Evolutionary conservation across 2,113 vertebrate genomes (phyloP).

Genomic region (Strigops habroptila): DNA sequence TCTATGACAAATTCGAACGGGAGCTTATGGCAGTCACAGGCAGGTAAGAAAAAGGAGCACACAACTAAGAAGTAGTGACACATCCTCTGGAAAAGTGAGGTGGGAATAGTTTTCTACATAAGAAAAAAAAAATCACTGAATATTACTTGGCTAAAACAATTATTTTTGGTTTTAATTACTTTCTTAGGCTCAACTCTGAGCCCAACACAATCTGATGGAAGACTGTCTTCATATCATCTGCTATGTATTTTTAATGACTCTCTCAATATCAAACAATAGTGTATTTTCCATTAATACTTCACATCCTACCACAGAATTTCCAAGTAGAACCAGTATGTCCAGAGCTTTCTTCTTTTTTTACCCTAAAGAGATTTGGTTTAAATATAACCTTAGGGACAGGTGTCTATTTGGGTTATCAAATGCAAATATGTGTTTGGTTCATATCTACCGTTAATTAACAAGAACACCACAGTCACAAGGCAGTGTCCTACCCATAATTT

Average conservation of each 20-base stretch:
- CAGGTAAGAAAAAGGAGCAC: neutral
- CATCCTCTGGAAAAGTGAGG: neutral
- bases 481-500: neutral
- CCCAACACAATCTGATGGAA: neutral
- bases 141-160: neutral
- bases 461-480: neutral
- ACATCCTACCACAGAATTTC: neutral
- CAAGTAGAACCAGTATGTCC: neutral
- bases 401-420: neutral
- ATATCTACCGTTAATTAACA: neutral
- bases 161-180: neutral
- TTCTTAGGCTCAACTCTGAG: neutral
- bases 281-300: neutral
- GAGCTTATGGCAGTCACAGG: neutral
- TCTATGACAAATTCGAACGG: neutral
- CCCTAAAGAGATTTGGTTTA: neutral
- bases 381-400: neutral
- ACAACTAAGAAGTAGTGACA: neutral
- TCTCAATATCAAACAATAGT: neutral
- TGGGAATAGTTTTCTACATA: neutral
- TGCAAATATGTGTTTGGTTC: neutral
- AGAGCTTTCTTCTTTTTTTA: neutral
- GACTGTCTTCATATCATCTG: neutral
- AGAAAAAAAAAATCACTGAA: neutral
- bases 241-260: neutral